These are phyloP conservation scores for Chrysocyon brachyurus DNA, from an alignment of 2,797 vertebrate species.

Conservation along the genomic window DNA sequence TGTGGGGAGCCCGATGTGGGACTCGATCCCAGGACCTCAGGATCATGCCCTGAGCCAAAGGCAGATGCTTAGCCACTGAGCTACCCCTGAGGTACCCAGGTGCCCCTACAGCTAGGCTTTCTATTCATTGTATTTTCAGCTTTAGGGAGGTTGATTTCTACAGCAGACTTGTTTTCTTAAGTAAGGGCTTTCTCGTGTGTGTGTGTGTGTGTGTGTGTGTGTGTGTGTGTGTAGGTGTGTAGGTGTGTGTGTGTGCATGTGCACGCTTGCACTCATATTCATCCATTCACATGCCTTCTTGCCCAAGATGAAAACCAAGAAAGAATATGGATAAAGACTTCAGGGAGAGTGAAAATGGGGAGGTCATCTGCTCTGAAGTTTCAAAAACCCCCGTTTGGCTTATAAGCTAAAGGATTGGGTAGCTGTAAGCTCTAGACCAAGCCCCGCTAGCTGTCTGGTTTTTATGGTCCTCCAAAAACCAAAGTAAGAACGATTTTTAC, in stretches of 20 bases:
- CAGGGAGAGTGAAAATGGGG: not conserved
- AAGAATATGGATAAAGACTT: slow-evolving; percentile 28
- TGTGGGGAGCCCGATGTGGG: too few species aligned
- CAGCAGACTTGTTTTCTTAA: not conserved
- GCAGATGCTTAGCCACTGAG: too few species aligned
- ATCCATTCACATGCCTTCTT: slow-evolving; percentile 23
- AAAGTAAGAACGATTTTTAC: not conserved
- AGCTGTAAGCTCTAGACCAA: not conserved
- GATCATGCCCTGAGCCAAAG: too few species aligned
- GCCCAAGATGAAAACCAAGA: slow-evolving; percentile 20
- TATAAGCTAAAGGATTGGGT: not conserved
- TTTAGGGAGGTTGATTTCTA: not conserved
- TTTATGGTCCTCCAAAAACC: not conserved
- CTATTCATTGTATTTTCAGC: not conserved
- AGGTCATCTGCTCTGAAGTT: not conserved
- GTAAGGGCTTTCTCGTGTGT: not conserved
- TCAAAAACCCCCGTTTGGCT: not conserved
- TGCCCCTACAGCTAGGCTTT: not conserved
- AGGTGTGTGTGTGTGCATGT: too few species aligned
- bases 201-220: not conserved
- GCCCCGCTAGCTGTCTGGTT: not conserved
- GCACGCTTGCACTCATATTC: not conserved
- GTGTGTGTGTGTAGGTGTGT: not conserved
- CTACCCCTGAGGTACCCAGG: too few species aligned
- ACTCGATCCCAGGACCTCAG: too few species aligned